Evolutionary conservation across 2,888 invertebrate species (phyloP).

Genomic region (Apodemia mormo): DNA sequence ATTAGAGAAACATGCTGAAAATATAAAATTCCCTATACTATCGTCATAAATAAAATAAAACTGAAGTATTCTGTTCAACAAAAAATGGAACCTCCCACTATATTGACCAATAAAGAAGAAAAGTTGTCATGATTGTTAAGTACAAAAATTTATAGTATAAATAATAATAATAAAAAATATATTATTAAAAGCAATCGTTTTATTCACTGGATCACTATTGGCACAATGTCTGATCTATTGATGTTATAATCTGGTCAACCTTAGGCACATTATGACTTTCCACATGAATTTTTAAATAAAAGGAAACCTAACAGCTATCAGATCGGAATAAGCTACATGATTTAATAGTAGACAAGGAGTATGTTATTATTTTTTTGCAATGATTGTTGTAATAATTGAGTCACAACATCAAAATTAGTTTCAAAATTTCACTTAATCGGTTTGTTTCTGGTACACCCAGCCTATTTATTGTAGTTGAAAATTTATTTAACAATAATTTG

Average conservation of each 20-base stretch:
- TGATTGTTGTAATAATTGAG: conserved; percentile 28
- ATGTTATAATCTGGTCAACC: conserved; percentile 32
- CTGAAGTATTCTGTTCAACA: conserved; percentile 6
- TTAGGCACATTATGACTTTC: conserved; percentile 31
- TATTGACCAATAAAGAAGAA: conserved; percentile 10
- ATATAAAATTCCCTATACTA: conserved; percentile 14
- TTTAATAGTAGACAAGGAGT: neutral
- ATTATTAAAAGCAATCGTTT: conserved; percentile 11
- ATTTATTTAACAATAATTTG: no score
- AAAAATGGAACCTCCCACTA: conserved; percentile 15
- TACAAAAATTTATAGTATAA: neutral
- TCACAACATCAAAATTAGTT: conserved; percentile 30
- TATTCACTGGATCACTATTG: conserved; percentile 33
- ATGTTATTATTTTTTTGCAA: conserved; percentile 25
- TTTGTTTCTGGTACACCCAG: conserved; percentile 25
- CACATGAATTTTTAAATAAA: conserved; percentile 29
- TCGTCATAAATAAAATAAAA: conserved; percentile 15
- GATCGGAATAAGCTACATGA: conserved; percentile 25
- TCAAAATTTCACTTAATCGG: conserved; percentile 31
- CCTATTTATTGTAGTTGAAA: neutral
- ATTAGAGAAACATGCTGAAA: conserved; percentile 16
- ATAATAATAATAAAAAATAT: neutral
- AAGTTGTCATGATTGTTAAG: conserved; percentile 6
- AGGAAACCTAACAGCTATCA: conserved; percentile 30
- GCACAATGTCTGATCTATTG: conserved; percentile 28